Evolutionary conservation across 2,113 vertebrate genomes (phyloP).

Genomic region (Thamnaconus septentrionalis): DNA sequence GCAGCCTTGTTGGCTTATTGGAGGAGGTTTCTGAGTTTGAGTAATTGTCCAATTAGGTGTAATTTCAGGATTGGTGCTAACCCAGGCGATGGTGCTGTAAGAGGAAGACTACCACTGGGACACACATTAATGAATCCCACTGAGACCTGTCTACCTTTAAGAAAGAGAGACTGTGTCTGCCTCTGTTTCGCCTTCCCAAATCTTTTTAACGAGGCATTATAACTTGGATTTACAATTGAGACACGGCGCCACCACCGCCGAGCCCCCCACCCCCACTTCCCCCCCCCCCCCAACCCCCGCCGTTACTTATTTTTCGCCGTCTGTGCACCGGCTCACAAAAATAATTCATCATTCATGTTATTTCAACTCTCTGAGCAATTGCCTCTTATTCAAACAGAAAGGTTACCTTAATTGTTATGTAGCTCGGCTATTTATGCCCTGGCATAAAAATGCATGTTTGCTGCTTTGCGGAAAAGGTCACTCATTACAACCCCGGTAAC

Average conservation of each 20-base stretch:
- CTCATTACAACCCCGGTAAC: slow-evolving; percentile 75
- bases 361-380: slow-evolving; percentile 77
- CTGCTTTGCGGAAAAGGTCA: slow-evolving; percentile 80
- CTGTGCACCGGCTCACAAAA: slow-evolving; percentile 72
- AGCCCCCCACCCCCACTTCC: slow-evolving; percentile 74
- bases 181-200: slow-evolving; percentile 89
- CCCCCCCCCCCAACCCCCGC: slow-evolving; percentile 75
- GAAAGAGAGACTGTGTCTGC: slow-evolving; percentile 82
- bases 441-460: slow-evolving; percentile 78
- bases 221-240: slow-evolving; percentile 83
- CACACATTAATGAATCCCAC: slow-evolving; percentile 98
- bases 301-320: slow-evolving; percentile 71
- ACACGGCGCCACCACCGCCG: slow-evolving; percentile 74
- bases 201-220: slow-evolving; percentile 85
- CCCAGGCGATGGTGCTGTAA: slow-evolving; percentile 87
- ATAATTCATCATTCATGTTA: slow-evolving; percentile 83
- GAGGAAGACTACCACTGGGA: slow-evolving; percentile 88
- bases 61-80: slow-evolving; percentile 96
- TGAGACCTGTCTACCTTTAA: slow-evolving; percentile 90
- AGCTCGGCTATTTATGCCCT: slow-evolving; percentile 77
- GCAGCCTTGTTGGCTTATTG: slow-evolving; percentile 94
- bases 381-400: slow-evolving; percentile 80
- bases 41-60: slow-evolving; percentile 99
- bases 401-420: slow-evolving; percentile 81
- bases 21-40: slow-evolving; percentile 98